Conservation (phyloP, 1,140 invertebrate genomes). For the Drosophila gunungcola region DNA sequence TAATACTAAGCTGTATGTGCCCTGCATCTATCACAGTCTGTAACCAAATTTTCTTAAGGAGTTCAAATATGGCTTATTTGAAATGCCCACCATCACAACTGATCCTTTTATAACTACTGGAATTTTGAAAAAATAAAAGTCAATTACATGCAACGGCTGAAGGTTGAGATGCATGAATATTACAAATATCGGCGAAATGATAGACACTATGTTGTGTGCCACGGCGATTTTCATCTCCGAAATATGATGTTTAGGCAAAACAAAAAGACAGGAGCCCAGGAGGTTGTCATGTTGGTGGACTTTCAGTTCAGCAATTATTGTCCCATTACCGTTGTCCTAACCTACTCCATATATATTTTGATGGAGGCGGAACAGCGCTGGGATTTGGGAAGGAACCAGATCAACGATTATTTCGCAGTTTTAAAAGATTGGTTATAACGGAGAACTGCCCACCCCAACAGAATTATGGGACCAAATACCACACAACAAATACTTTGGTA, state of each 20-base stretch:
- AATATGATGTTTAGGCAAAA: constrained; percentile 71
- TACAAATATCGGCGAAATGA: constrained; percentile 20
- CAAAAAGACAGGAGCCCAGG: constrained; percentile 12
- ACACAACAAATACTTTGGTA: constrained; percentile 41
- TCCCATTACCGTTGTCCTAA: constrained; percentile 48
- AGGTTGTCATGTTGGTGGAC: constrained; percentile 63
- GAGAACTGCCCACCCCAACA: constrained; percentile 33
- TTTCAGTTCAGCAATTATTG: constrained; percentile 54
- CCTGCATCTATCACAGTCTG: constrained; percentile 55
- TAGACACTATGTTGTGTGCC: constrained; percentile 49
- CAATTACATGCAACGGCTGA: constrained; percentile 3
- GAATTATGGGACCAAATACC: constrained; percentile 44
- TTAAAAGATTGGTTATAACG: constrained; percentile 60
- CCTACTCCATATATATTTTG: constrained; percentile 61
- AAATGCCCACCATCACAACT: constrained; percentile 6
- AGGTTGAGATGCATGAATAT: constrained; percentile 36
- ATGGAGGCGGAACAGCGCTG: constrained; percentile 50
- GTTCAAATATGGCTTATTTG: constrained; percentile 29
- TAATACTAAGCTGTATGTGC: constrained; percentile 30
- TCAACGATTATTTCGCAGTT: constrained; percentile 49
- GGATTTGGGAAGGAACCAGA: constrained; percentile 29
- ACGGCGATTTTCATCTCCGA: constrained; percentile 64
- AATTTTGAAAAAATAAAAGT: constrained; percentile 41
- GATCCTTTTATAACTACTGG: constrained; percentile 37
- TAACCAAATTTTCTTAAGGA: constrained; percentile 35